Percentiles rank a stretch among this genome's conserved stretches.
These are phyloP conservation scores for Platycercus adscitus DNA, from an alignment of 2,113 vertebrate species.

Conservation along the genomic window DNA sequence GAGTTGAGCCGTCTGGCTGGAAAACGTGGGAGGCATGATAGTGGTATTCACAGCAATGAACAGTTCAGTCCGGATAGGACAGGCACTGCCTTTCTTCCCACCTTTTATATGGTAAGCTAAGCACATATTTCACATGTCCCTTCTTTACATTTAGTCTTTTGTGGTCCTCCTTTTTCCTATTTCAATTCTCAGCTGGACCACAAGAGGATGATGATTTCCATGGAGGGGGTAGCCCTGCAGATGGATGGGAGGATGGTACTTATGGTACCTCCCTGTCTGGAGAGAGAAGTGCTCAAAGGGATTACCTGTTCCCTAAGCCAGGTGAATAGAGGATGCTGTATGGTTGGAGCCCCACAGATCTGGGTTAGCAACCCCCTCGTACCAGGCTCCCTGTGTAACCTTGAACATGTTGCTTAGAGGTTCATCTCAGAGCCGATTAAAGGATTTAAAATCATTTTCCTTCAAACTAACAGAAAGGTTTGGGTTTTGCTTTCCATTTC, in stretches of 20 bases:
- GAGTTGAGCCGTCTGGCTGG: neutral
- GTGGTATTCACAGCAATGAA: neutral
- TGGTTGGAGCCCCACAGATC: neutral
- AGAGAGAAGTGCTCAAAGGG: neutral
- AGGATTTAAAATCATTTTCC: conserved; percentile 51
- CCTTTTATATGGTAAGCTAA: neutral
- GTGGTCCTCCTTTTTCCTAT: no score
- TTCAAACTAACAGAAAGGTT: conserved; percentile 24
- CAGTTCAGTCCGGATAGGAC: neutral
- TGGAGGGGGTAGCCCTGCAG: neutral
- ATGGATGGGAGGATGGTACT: neutral
- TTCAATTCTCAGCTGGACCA: neutral
- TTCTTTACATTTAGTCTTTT: neutral
- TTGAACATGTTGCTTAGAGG: neutral
- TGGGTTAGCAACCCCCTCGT: neutral
- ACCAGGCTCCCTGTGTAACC: neutral
- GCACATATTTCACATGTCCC: neutral
- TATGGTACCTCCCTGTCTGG: neutral
- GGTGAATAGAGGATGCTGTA: neutral
- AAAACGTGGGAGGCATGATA: neutral
- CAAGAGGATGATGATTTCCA: neutral
- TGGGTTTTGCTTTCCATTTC: neutral
- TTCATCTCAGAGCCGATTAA: conserved; percentile 52
- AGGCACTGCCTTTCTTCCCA: neutral
- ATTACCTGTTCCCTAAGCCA: neutral